Evolutionary conservation across 2,888 invertebrate genomes (phyloP), one percentile per base, ranked within the genome.

Genomic region (Galeopsomyia nigrocyanea): DNA sequence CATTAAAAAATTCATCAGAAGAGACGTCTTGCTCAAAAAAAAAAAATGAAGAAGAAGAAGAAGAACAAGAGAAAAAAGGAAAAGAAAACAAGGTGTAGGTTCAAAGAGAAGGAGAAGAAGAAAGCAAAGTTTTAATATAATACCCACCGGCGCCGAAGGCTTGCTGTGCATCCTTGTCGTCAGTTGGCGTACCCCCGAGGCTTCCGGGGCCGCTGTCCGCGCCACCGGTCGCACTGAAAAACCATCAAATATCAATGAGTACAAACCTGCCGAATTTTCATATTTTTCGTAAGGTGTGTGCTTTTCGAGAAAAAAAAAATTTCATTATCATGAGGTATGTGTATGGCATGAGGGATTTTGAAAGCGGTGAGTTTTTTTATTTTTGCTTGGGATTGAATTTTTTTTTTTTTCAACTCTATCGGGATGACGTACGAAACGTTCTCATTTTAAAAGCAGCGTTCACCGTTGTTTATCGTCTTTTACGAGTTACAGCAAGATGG

Each of bases 181-280:
- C 93, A 73, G 93, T 93, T 78, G 94, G 94, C 57, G 94, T 92
- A 76, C 93, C 93, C 58, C 91, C 92, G 65, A 92, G 90, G 71
- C 94, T 94, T 61, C 89, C 94, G 75, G 95, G 94, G 80, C 94
- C 92, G 87, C 95, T 95, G 87, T 96, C 96, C 19, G 96, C 96
- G 75, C 95, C 95, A 78, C 95, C 95, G 78, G 96, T 96, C 79
- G 95, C 95, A 88, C 95, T 96, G 89, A 81, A 87, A 39, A 39
- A 79, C 66, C 49, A 49, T 65, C 22, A 60, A 68, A 53, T 51
- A 46, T 53, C 21, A 39, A 73, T 73, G 31, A 66, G 31, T 26
- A 26, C 9, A 26, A 49, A 49, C 26, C 21, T 7, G 22, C 47
- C 39, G 7, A 3, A 7, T 39, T 31, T 31, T 31, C 13, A 3